Base-by-base conservation (phyloP, 2,888 invertebrate genomes). In the Ommatoiulus sabulosus region DNA sequence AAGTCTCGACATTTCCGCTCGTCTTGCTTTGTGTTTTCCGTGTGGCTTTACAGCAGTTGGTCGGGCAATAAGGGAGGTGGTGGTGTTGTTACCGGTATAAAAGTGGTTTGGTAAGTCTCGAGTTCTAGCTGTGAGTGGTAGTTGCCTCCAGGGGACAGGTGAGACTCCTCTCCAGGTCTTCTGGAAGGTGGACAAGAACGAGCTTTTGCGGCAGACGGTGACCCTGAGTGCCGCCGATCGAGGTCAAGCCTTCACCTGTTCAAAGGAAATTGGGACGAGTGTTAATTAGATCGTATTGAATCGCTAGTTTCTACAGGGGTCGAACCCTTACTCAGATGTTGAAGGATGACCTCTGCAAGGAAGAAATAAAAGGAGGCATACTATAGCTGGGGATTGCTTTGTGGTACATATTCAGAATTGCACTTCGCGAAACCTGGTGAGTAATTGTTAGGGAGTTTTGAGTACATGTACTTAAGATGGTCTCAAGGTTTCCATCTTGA, bases 191-290 rank as follows among this genome's bases (percentile, higher is more conserved):
- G 52, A 52, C 52, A 52, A 52, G 52, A 12, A 12, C 8, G 8
- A 12, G 57, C 8, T n/a, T n/a, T n/a, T n/a, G n/a, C n/a, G n/a
- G n/a, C n/a, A n/a, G n/a, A n/a, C 52, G 4, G 46, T 46, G 46
- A 46, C 52, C 12, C 52, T 52, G n/a, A n/a, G n/a, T n/a, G n/a
- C n/a, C n/a, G n/a, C n/a, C 52, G 57, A 57, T 17, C 8, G 57
- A 57, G 57, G 57, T 57, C 57, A 57, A n/a, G n/a, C 12, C 57
- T n/a, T 57, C 57, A 57, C 57, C 57, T 57, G 57, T 52, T 52
- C 52, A 12, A 10, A 10, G 57, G n/a, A 57, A 57, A 57, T 57
- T 57, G 57, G 57, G 57, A 12, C 57, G 57, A n/a, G n/a, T 6
- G 8, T n/a, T n/a, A 52, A 52, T 52, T 52, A 52, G 52, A 12